Conservation (phyloP, 1,140 invertebrate species). For the Formica selysi region DNA sequence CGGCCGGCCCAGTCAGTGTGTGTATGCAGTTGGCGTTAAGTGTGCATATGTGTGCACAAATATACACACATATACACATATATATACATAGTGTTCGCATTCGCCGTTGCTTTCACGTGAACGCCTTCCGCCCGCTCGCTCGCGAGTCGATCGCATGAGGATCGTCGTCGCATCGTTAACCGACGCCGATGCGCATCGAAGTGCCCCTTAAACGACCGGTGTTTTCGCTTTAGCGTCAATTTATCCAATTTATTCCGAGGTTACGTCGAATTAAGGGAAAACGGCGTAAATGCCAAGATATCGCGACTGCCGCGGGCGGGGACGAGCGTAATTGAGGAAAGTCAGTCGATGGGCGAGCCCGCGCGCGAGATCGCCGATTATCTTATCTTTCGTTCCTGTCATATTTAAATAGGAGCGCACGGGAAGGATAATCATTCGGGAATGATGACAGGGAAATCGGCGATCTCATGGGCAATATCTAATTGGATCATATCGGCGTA, state of each 20-base stretch:
- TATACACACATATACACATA: no score
- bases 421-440: constrained; percentile 16
- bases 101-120: constrained; percentile 52
- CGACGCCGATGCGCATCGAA: constrained; percentile 50
- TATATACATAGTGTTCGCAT: neutral
- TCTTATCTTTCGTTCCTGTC: constrained; percentile 37
- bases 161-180: constrained; percentile 70
- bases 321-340: constrained; percentile 53
- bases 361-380: constrained; percentile 35
- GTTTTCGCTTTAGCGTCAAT: constrained; percentile 75
- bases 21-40: constrained; percentile 55
- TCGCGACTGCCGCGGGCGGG: constrained; percentile 26
- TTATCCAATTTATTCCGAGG: constrained; percentile 74
- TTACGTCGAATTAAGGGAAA: constrained; percentile 62
- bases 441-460: constrained; percentile 21
- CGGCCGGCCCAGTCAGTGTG: constrained; percentile 19
- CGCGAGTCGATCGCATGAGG: constrained; percentile 58
- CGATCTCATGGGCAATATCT: neutral
- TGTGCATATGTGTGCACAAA: constrained; percentile 12
- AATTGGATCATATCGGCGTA: constrained; percentile 9
- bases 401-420: constrained; percentile 37
- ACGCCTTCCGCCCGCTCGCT: neutral
- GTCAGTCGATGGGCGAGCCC: constrained; percentile 38
- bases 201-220: constrained; percentile 70
- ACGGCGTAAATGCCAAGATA: constrained; percentile 55